Evolutionary conservation across 2,888 invertebrate genomes (phyloP), one percentile per base, ranked within the genome.

Genomic region (Oligia strigilis): DNA sequence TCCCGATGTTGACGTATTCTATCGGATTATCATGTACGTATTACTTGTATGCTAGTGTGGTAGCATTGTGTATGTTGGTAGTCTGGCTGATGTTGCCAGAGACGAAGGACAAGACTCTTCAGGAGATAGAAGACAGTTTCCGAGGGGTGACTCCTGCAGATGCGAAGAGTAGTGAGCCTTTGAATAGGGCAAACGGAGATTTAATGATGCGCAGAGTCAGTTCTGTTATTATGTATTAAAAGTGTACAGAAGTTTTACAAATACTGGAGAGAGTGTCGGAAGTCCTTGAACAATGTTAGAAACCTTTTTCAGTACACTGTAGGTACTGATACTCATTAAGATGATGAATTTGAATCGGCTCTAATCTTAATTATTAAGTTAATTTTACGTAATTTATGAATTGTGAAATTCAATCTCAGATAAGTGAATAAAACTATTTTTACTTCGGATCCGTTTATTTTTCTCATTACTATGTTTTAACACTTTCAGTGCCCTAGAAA

Each of bases 21-120:
- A 95, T 98, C 64, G 98, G 98, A 19, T 93, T 97, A 17, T 95
- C 97, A 4, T 94, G 97, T n/a, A 97, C 98, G 0, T 98, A 98
- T 91, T 93, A 97, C 58, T 91, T 98, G 81, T 98, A 98, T 89
- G 97, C 97, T 9, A 97, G 97, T 2, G 90, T 96, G 0, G 97
- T 98, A 65, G 94, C 97, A 0, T 86, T 97, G 0, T 90, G 97
- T 62, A 97, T 98, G 62, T 92, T 95, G 1, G 86, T 97, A 0
- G 97, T 98, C 73, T 97, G 97, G 81, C 97, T 97, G 82, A 94
- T 97, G 91, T 93, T 98, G 77, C 98, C 98, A 0, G 98, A 98
- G 92, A 98, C 98, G 0, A 98, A 98, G 84, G 97, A 98, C 73
- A 98, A 97, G 81, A 97, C 98, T 9, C 95, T 98, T 19, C 96